These are phyloP conservation scores for Chaetophractus vellerosus DNA, from an alignment of 2,797 vertebrate species.

Conservation along the genomic window DNA sequence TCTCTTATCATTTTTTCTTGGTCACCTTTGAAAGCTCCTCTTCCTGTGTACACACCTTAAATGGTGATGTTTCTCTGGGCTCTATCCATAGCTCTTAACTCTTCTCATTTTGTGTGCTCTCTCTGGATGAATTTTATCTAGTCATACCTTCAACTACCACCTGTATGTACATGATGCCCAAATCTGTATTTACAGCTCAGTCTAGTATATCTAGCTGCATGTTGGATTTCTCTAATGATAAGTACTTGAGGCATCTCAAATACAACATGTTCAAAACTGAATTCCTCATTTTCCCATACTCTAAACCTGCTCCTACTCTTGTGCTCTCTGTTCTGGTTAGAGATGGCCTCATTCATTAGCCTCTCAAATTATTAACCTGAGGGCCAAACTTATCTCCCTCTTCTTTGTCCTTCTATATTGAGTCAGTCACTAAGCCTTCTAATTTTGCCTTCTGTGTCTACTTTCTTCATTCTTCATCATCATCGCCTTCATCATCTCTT, in stretches of 20 bases:
- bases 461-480: not conserved
- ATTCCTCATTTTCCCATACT: not conserved
- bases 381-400: not conserved
- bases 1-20: not conserved
- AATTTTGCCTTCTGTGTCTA: not conserved
- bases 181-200: not conserved
- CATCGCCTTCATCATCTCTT: not conserved
- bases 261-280: not conserved
- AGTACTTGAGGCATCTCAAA: not conserved
- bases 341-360: not conserved
- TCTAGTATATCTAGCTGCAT: not conserved
- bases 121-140: not conserved
- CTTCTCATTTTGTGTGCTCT: not conserved
- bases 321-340: not conserved
- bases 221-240: not conserved
- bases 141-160: not conserved
- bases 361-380: not conserved
- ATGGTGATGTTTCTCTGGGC: not conserved
- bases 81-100: not conserved
- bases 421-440: not conserved
- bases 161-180: not conserved
- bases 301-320: not conserved
- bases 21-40: not conserved
- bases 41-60: not conserved
- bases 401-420: not conserved